These are phyloP conservation scores for Tromatobia lineatoria DNA, from an alignment of 2,888 invertebrate species.

Conservation along the genomic window DNA sequence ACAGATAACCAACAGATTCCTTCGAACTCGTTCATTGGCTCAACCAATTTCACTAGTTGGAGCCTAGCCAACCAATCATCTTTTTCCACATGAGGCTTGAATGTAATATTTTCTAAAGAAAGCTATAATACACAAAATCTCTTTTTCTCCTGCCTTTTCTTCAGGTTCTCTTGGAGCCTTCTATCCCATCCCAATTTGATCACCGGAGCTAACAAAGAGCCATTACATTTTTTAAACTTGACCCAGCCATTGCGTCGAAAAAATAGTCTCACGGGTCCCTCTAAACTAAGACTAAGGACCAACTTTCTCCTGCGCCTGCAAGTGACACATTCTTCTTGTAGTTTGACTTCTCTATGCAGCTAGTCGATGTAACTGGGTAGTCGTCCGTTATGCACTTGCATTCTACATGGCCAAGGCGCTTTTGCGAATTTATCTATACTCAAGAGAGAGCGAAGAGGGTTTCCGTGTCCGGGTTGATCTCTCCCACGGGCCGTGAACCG, in stretches of 20 bases:
- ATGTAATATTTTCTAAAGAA: no score
- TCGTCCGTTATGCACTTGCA: conserved; percentile 51
- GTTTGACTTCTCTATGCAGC: conserved; percentile 2
- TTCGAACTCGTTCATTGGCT: no score
- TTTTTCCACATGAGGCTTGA: no score
- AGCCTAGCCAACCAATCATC: no score
- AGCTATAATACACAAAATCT: no score
- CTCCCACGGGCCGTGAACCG: conserved; percentile 35
- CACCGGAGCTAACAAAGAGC: no score
- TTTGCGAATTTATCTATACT: conserved; percentile 69
- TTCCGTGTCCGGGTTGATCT: conserved; percentile 72
- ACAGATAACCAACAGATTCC: no score
- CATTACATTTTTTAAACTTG: conserved; percentile 1
- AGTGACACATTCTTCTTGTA: conserved; percentile 9
- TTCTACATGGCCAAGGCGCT: conserved; percentile 49
- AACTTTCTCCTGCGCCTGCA: not conserved
- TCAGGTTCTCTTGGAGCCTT: no score
- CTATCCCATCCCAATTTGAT: no score
- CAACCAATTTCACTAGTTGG: no score
- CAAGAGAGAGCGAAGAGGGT: conserved; percentile 72
- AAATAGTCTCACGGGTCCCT: not conserved
- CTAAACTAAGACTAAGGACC: not conserved
- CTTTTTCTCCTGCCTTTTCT: no score
- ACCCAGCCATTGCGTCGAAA: not conserved
- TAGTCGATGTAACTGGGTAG: conserved; percentile 53